Evolutionary conservation across 1,140 invertebrate genomes (phyloP).

Genomic region (Mya arenaria): DNA sequence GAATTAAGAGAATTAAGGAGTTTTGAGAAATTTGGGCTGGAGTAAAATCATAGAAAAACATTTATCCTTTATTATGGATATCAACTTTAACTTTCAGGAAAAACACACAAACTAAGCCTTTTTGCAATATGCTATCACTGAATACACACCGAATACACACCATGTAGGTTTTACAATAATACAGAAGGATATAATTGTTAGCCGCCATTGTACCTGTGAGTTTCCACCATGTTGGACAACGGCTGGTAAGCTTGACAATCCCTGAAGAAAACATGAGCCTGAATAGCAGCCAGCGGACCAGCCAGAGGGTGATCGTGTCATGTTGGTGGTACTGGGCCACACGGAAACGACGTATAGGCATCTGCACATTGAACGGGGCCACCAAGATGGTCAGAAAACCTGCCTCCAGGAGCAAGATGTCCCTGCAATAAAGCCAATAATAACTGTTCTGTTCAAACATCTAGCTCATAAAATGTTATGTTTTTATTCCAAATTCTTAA

Average conservation of each 20-base stretch:
- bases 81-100: no score
- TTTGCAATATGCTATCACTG: neutral
- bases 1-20: no score
- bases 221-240: constrained; percentile 91
- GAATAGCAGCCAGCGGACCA: constrained; percentile 90
- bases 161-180: neutral
- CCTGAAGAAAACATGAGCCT: constrained; percentile 90
- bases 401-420: constrained; percentile 89
- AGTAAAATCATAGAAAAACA: no score
- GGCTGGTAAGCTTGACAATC: constrained; percentile 88
- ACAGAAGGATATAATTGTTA: neutral
- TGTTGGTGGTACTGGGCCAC: constrained; percentile 74
- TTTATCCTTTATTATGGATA: no score
- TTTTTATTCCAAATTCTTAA: no score
- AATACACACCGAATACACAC: no score
- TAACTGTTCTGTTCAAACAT: no score
- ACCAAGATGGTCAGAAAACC: constrained; percentile 89
- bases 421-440: constrained; percentile 85
- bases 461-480: no score
- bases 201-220: constrained; percentile 85
- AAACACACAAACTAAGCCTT: neutral
- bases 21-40: no score
- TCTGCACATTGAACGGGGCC: constrained; percentile 84
- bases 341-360: constrained; percentile 78
- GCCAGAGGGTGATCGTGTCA: constrained; percentile 85